phyloP scores from a whole-genome alignment of 2,113 vertebrate genomes.

The Lagopus leucura region DNA sequence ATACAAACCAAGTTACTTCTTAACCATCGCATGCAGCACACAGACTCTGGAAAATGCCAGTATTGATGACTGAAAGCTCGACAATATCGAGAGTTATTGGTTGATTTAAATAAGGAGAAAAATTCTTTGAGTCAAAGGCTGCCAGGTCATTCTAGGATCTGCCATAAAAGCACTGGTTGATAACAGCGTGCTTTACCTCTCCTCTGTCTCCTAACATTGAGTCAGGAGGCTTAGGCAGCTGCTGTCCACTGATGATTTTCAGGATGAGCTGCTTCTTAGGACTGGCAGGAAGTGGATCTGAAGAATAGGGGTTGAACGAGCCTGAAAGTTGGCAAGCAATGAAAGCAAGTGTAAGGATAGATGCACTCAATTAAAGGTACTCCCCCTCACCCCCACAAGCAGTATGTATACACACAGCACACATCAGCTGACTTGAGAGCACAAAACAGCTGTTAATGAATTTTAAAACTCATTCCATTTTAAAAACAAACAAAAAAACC shows the following conservation, averaged over 20 bases:
- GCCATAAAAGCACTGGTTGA: background rate
- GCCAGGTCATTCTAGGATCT: background rate
- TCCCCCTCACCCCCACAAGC: no score
- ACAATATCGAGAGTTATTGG: background rate
- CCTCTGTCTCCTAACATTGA: slow-evolving; percentile 97
- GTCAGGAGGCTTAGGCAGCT: slow-evolving; percentile 96
- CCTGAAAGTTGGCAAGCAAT: slow-evolving; percentile 75
- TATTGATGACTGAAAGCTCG: background rate
- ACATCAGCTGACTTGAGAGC: background rate
- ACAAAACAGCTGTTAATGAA: background rate
- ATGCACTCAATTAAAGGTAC: background rate
- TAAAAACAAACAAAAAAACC: no score
- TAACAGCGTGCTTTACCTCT: slow-evolving; percentile 83
- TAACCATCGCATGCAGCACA: fast-evolving
- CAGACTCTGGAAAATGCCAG: background rate
- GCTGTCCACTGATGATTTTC: slow-evolving; percentile 98
- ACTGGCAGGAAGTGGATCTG: slow-evolving; percentile 93
- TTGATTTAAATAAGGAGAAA: background rate
- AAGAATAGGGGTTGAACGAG: slow-evolving; percentile 92
- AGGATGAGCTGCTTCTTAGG: slow-evolving; percentile 96
- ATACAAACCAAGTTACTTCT: background rate
- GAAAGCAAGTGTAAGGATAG: background rate
- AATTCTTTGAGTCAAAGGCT: background rate
- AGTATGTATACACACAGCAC: background rate
- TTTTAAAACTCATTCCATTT: background rate